phyloP scores from a whole-genome alignment of 1,140 invertebrate genomes.

The Portunus trituberculatus region DNA sequence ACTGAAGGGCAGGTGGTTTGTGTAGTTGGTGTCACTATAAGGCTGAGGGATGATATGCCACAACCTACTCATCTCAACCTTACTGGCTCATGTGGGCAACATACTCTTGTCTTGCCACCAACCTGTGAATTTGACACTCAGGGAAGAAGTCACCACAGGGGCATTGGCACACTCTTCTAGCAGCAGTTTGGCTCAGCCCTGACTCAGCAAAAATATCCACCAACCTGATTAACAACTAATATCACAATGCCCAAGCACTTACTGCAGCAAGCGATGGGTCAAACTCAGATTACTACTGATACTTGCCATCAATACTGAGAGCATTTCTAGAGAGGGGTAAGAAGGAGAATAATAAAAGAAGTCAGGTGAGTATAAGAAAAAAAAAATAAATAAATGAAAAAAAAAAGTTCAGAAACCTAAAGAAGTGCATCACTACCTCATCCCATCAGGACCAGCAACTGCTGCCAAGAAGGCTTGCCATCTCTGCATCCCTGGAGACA shows the following conservation, averaged over 20 bases:
- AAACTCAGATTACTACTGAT: slow-evolving; percentile 12
- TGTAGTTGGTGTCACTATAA: slow-evolving; percentile 67
- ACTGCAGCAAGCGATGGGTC: background rate
- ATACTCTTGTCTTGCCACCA: slow-evolving; percentile 57
- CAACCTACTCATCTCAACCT: slow-evolving; percentile 73
- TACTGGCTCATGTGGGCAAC: slow-evolving; percentile 56
- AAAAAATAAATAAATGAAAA: too few species aligned
- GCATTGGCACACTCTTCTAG: background rate
- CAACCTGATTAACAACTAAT: background rate
- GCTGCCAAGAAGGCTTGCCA: background rate
- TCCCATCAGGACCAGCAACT: background rate
- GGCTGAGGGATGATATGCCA: slow-evolving; percentile 74
- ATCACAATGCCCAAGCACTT: background rate
- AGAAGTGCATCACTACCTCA: background rate
- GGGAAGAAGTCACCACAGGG: slow-evolving; percentile 67
- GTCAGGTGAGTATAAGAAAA: too few species aligned
- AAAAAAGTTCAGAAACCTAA: background rate
- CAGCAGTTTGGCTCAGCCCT: background rate
- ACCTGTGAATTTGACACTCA: slow-evolving; percentile 66
- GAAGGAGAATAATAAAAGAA: too few species aligned
- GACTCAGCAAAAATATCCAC: background rate
- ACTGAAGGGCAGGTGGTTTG: slow-evolving; percentile 34
- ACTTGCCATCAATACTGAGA: background rate
- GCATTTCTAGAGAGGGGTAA: too few species aligned
- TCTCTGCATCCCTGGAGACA: background rate